Percentiles rank a stretch among this genome's conserved stretches.
Evolutionary conservation across 2,113 vertebrate species (phyloP).

Genomic region (Alethe diademata): DNA sequence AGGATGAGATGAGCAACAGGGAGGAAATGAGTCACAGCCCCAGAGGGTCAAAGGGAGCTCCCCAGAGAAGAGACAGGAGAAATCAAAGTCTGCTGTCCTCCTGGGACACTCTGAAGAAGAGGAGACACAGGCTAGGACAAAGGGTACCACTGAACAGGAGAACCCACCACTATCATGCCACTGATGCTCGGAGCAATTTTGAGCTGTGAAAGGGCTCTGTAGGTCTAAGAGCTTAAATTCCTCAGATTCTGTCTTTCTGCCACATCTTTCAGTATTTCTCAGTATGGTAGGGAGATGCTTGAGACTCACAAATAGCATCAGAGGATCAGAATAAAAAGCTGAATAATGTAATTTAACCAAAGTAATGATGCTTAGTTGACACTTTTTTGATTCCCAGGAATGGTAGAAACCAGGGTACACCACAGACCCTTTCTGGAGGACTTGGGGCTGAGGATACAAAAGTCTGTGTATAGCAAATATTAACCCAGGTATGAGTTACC

Average conservation of each 20-base stretch:
- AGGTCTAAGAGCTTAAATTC: not conserved
- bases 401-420: not conserved
- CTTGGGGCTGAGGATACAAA: not conserved
- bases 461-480: not conserved
- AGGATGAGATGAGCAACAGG: not conserved
- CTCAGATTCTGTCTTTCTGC: not conserved
- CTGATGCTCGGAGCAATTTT: fast-evolving
- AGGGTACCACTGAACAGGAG: fast-evolving
- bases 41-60: not conserved
- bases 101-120: not conserved
- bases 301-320: not conserved
- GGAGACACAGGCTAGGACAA: not conserved
- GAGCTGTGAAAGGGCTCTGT: not conserved
- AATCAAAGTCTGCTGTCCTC: not conserved
- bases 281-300: fast-evolving
- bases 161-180: fast-evolving
- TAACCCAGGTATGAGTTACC: too few relatives aligned
- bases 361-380: not conserved
- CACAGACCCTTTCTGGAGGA: not conserved
- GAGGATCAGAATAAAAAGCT: fast-evolving
- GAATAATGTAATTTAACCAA: not conserved
- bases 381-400: not conserved
- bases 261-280: not conserved
- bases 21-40: slow-evolving; percentile 58
- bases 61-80: not conserved